Conservation (phyloP, 2,888 invertebrate genomes). For the Drosophila meridionalis region DNA sequence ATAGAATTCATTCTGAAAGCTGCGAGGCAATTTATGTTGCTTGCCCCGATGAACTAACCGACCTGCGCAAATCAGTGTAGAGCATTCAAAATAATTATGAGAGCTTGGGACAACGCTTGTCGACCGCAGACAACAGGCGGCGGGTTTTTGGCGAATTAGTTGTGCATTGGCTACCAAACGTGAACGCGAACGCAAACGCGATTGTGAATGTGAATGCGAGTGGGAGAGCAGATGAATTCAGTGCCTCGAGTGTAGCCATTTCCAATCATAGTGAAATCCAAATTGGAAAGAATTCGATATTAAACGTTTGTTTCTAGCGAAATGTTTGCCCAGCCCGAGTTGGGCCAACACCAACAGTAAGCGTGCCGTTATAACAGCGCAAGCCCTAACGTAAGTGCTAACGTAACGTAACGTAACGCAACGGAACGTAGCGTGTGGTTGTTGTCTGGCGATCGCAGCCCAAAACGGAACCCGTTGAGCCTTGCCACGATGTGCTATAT, state of each 20-base stretch:
- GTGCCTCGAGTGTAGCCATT: constrained; percentile 42
- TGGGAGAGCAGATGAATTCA: constrained; percentile 45
- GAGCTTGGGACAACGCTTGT: constrained; percentile 37
- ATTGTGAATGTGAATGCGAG: constrained; percentile 11
- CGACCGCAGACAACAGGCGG: constrained; percentile 41
- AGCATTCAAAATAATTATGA: constrained; percentile 57
- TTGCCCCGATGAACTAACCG: not conserved
- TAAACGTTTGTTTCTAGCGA: constrained; percentile 20
- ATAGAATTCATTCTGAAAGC: not conserved
- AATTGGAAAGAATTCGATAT: constrained; percentile 10
- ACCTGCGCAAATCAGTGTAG: constrained; percentile 25
- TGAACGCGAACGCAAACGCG: constrained; percentile 31
- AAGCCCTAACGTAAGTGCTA: constrained; percentile 32
- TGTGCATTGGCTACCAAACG: constrained; percentile 64
- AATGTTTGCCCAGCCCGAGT: constrained; percentile 41
- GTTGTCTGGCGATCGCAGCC: constrained; percentile 4
- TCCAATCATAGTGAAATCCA: constrained; percentile 32
- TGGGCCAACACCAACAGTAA: constrained; percentile 24
- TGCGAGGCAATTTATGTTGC: not conserved
- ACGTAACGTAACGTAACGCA: constrained; percentile 34
- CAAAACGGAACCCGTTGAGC: constrained; percentile 26
- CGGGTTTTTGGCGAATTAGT: constrained; percentile 64
- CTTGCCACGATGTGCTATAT: constrained; percentile 28
- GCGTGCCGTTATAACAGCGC: constrained; percentile 25
- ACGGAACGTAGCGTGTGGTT: constrained; percentile 16